Conservation (phyloP, 2,888 invertebrate species). For the Eucera pruinosa region DNA sequence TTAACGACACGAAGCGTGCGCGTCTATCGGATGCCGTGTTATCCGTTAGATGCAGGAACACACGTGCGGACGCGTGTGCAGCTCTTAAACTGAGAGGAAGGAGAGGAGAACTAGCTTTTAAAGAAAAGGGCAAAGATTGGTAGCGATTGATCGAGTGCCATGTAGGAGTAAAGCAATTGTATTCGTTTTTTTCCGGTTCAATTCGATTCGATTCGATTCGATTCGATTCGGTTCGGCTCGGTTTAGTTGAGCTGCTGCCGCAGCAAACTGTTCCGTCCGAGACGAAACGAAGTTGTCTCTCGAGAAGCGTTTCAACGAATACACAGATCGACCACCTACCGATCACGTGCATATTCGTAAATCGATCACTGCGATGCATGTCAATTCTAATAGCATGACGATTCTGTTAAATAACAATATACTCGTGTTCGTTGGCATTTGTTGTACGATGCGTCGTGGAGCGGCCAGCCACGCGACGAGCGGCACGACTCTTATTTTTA, state of each 20-base stretch:
- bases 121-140: constrained; percentile 21
- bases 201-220: too few species aligned
- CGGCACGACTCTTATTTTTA: too few species aligned
- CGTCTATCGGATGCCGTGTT: constrained; percentile 25
- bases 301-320: constrained; percentile 26
- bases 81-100: constrained; percentile 83
- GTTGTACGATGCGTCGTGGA: too few species aligned
- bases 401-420: constrained; percentile 46
- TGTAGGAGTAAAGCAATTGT: constrained; percentile 25
- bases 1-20: too few species aligned
- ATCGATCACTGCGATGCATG: constrained; percentile 62
- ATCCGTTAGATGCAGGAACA: too few species aligned
- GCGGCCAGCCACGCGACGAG: too few species aligned
- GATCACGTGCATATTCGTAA: constrained; percentile 47
- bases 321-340: constrained; percentile 31
- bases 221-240: too few species aligned
- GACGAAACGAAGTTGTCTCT: constrained; percentile 6
- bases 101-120: constrained; percentile 78
- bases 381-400: constrained; percentile 69
- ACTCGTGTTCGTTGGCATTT: too few species aligned
- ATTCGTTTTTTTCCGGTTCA: constrained; percentile 35
- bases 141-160: constrained; percentile 28
- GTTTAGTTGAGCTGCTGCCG: too few species aligned
- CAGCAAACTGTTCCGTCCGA: constrained; percentile 21
- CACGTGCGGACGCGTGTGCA: constrained; percentile 63